Percentiles rank a stretch among this genome's conserved stretches.
Conservation (phyloP, 2,113 vertebrate genomes). For the Pholis gunnellus region DNA sequence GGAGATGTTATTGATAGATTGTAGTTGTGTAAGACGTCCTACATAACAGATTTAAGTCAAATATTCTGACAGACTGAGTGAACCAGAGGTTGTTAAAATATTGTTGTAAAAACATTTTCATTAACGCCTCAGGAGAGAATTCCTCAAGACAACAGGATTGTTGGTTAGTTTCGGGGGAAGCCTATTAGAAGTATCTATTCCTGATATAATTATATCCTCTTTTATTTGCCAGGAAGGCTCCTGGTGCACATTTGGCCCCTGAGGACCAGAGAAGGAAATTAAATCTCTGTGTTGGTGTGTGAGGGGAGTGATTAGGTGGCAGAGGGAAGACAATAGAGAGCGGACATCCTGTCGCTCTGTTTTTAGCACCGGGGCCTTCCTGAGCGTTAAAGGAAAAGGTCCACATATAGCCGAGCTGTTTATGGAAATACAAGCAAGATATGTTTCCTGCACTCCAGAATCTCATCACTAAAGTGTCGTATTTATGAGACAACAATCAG, state of each 20-base stretch:
- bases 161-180: slow-evolving; percentile 13
- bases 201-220: slow-evolving; percentile 48
- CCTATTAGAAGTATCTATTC: slow-evolving; percentile 43
- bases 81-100: background rate
- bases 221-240: slow-evolving; percentile 48
- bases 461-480: background rate
- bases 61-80: background rate
- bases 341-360: slow-evolving; percentile 72
- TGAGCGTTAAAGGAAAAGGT: slow-evolving; percentile 27
- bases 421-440: slow-evolving; percentile 33
- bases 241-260: slow-evolving; percentile 40
- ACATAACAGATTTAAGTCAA: slow-evolving; percentile 28
- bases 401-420: slow-evolving; percentile 16
- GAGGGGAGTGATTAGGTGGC: slow-evolving; percentile 57
- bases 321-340: slow-evolving; percentile 67
- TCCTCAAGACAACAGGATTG: slow-evolving; percentile 25
- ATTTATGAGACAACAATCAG: slow-evolving; percentile 15
- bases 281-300: slow-evolving; percentile 51
- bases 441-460: slow-evolving; percentile 36
- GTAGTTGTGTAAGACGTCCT: slow-evolving; percentile 58
- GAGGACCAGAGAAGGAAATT: slow-evolving; percentile 65
- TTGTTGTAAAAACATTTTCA: background rate
- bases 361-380: slow-evolving; percentile 72
- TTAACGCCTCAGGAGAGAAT: slow-evolving; percentile 25
- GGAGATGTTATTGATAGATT: slow-evolving; percentile 50